These are phyloP conservation scores for Ceratitis capitata DNA, from an alignment of 1,140 invertebrate species.

Conservation along the genomic window DNA sequence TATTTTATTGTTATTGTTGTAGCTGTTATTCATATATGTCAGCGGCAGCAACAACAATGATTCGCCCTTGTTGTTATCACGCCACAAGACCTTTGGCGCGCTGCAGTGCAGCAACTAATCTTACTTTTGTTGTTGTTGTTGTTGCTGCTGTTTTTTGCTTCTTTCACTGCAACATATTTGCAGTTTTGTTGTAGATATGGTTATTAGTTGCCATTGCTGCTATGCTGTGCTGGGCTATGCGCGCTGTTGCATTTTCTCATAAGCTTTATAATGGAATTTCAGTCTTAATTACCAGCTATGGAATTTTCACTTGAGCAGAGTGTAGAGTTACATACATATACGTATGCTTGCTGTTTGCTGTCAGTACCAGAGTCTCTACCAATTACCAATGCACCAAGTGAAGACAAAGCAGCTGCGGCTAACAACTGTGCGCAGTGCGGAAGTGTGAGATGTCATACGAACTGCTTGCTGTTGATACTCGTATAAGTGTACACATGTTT, in stretches of 20 bases:
- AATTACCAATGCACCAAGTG: no score
- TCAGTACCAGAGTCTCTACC: not conserved
- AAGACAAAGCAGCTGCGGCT: not conserved
- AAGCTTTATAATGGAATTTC: conserved; percentile 65
- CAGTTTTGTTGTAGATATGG: not conserved
- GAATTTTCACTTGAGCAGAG: conserved; percentile 22
- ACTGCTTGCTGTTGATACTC: not conserved
- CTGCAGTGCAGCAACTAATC: not conserved
- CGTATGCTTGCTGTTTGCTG: no score
- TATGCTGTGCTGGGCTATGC: no score
- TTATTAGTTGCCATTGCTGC: not conserved
- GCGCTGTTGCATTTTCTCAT: conserved; percentile 50
- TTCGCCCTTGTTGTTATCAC: not conserved
- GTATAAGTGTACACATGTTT: not conserved
- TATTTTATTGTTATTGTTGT: not conserved
- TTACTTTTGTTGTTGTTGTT: not conserved
- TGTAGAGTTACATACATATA: no score
- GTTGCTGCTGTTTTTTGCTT: not conserved
- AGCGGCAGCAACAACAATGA: not conserved
- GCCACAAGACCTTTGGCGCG: not conserved
- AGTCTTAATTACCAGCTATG: conserved; percentile 61
- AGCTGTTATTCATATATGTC: not conserved
- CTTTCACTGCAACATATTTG: no score
- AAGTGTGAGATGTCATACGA: not conserved
- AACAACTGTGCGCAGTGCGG: not conserved